Base-by-base conservation (phyloP, 2,888 invertebrate species). In the Heliothis peltigera region DNA sequence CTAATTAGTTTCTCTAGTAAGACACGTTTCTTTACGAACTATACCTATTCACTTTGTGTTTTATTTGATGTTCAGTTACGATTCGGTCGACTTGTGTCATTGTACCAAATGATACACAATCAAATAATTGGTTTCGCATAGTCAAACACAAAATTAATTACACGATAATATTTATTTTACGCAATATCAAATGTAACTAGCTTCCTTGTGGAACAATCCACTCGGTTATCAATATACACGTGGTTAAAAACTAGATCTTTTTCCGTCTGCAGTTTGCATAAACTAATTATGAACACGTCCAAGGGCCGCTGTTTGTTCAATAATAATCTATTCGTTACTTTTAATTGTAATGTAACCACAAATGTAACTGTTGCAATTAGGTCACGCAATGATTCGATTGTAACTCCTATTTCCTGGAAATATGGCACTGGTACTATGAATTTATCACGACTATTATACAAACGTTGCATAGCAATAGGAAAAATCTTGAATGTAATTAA, bases 211-310 rank as follows among this genome's bases (percentile, higher is more conserved):
- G 80, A 80, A 86, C 85, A 80, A 75, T 79, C 82, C 77, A 76
- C 59, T 65, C 52, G 54, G 81, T 89, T 89, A 88, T 89, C 88
- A 35, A n/a, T 56, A 59, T 89, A 86, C 90, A 89, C 90, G 89
- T 86, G 89, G 76, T 68, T 53, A 69, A 78, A 81, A 89, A 85
- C 89, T 88, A 87, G 89, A 86, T 89, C 83, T 84, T 79, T 85
- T 83, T 77, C 75, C 82, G 79, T 70, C 74, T 81, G 64, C 70
- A 78, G 81, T 87, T 85, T 87, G 82, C 80, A 85, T 82, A 82
- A 75, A 84, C 86, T 85, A 86, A 86, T 87, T 87, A 87, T 67
- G 61, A 67, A 82, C 75, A 77, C 63, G 75, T 79, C 82, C 73
- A 75, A 82, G 80, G 76, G 70, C 75, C 65, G 79, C 56, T 87